Conservation (phyloP, 2,797 vertebrate genomes). For the Malurus splendens region DNA sequence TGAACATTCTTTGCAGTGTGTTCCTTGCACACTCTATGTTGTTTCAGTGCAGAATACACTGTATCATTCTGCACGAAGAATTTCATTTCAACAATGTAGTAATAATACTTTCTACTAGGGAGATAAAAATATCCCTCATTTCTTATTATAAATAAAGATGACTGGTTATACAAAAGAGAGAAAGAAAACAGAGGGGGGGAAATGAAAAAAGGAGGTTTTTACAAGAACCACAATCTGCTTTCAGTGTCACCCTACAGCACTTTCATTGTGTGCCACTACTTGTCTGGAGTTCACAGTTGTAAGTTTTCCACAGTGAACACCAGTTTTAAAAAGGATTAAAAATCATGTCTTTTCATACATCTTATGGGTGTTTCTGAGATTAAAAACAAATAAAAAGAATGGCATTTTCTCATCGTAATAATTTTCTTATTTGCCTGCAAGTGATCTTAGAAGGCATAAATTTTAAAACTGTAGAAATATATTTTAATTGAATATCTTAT, state of each 20-base stretch:
- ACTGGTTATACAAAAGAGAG: neutral
- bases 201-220: neutral
- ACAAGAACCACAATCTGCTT: neutral
- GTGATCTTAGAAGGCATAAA: neutral
- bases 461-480: neutral
- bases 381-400: neutral
- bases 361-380: neutral
- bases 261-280: neutral
- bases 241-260: neutral
- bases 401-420: neutral
- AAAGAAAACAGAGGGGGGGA: neutral
- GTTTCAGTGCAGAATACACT: neutral
- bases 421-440: neutral
- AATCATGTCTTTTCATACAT: neutral
- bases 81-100: neutral
- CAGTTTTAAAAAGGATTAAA: neutral
- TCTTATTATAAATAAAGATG: constrained; percentile 16
- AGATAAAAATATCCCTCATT: constrained; percentile 19
- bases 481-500: neutral
- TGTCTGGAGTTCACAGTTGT: neutral
- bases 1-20: neutral
- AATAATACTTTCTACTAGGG: constrained; percentile 27
- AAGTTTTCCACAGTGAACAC: neutral
- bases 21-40: neutral
- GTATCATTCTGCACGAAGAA: neutral